Base-by-base conservation (phyloP, 1,140 invertebrate genomes). In the Nixonia krombeini region DNA sequence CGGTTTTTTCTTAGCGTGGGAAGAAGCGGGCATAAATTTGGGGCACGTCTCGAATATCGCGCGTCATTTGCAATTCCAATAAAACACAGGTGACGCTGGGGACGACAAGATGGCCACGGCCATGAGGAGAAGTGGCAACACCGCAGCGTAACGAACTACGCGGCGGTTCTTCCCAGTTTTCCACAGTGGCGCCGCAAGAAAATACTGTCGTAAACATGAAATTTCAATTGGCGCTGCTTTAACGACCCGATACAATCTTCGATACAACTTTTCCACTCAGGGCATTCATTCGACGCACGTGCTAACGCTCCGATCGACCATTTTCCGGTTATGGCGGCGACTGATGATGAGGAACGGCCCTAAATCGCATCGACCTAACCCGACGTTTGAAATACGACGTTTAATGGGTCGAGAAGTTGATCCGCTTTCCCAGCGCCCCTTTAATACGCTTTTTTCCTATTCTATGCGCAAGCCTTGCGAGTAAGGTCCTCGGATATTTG, bases 391-490 rank as follows among this genome's bases (percentile, higher is more conserved):
- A 75, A 75, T 75, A 69, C 64, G 73, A 75, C 61, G 70, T 67
- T 64, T 72, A 72, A 75, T 74, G 70, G 73, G 66, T 61, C 58
- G 49, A 63, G 59, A 58, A 68, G 57, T 68, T 66, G 66, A 72
- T 72, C 52, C 63, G 63, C 59, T 70, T 65, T 68, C 31, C 62
- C 53, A 45, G 35, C 33, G 17, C 44, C 53, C 35, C 51, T 61
- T 58, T 59, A n/a, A 53, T 59, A 23, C 50, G 53, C 44, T 31
- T 52, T 59, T 51, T 41, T 31, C 31, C 25, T 29, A 25, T 28
- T 52, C 38, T 28, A 29, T 28, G 44, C 49, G 28, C 23, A 16
- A 13, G 15, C 23, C 28, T 45, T 7, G 18, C 18, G 37, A 15
- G 10, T 9, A 5, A 4, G 35, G 17, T 25, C 31, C 25, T 59